These are phyloP conservation scores for Ophonus ardosiacus DNA, from an alignment of 2,888 invertebrate species.

Conservation along the genomic window DNA sequence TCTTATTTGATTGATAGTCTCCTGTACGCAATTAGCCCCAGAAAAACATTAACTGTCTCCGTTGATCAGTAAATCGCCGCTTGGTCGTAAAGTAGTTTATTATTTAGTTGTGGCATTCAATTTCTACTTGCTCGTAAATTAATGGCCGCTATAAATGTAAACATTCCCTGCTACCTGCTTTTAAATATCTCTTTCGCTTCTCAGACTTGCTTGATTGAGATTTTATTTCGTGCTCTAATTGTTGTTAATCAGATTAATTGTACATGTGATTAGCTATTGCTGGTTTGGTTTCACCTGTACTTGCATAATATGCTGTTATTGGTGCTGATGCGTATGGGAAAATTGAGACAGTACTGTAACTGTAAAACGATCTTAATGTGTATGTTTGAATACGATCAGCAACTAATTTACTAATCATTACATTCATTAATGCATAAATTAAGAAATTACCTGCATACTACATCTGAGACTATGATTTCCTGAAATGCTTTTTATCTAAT, in stretches of 20 bases:
- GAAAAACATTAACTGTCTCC: slow-evolving; percentile 1
- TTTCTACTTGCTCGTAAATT: slow-evolving; percentile 50
- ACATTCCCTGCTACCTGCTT: slow-evolving; percentile 35
- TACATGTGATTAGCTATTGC: neutral
- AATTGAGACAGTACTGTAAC: too few relatives aligned
- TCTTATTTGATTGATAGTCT: neutral
- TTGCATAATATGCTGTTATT: neutral
- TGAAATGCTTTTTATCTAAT: too few relatives aligned
- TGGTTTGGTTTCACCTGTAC: neutral
- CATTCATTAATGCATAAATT: too few relatives aligned
- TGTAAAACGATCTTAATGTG: too few relatives aligned
- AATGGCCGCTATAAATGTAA: slow-evolving; percentile 48
- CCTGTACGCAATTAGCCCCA: slow-evolving; percentile 8
- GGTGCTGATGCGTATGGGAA: too few relatives aligned
- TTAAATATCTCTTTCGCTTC: slow-evolving; percentile 32
- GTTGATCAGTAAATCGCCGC: slow-evolving; percentile 18
- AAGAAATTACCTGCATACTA: too few relatives aligned
- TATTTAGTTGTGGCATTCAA: slow-evolving; percentile 52
- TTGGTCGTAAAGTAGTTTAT: slow-evolving; percentile 53
- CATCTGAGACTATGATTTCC: too few relatives aligned
- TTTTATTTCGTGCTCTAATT: neutral
- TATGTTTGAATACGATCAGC: too few relatives aligned
- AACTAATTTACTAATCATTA: too few relatives aligned
- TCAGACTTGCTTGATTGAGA: neutral
- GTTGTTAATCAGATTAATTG: neutral